Conservation (phyloP, 1,140 invertebrate species). For the Philotrypesis tridentata region DNA sequence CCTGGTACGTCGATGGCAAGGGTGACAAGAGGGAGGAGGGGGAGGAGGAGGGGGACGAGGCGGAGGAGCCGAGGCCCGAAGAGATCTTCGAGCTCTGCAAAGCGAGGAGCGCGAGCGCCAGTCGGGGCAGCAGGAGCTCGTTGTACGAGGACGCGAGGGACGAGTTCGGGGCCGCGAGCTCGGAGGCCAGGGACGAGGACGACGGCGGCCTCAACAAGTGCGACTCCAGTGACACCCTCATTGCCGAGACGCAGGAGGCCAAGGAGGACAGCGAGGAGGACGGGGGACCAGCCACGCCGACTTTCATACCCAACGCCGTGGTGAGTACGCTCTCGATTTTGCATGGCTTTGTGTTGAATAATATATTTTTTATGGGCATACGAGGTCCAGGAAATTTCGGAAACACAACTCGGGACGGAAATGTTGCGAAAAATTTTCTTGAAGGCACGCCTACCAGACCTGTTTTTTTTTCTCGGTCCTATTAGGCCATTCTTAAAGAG, state of each 20-base stretch:
- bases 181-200: conserved; percentile 41
- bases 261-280: conserved; percentile 39
- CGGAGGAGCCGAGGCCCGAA: conserved; percentile 4
- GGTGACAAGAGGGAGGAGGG: conserved; percentile 37
- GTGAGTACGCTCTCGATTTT: conserved; percentile 27
- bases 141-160: conserved; percentile 62
- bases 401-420: too few species aligned
- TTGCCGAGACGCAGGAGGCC: conserved; percentile 59
- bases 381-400: too few species aligned
- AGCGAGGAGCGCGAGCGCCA: conserved; percentile 20
- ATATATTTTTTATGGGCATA: too few species aligned
- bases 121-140: conserved; percentile 55
- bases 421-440: too few species aligned
- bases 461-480: too few species aligned
- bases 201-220: conserved; percentile 65
- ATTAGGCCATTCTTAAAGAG: too few species aligned
- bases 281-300: conserved; percentile 13
- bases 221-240: conserved; percentile 66
- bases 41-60: conserved; percentile 46
- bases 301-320: conserved; percentile 39
- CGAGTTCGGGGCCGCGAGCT: conserved; percentile 17
- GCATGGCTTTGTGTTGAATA: too few species aligned
- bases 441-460: too few species aligned
- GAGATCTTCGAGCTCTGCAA: conserved; percentile 37
- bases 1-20: conserved; percentile 68